A percentile compares a stretch with the other conserved stretches of the same genome.
phyloP scores from a whole-genome alignment of 2,797 vertebrate genomes.

The Notoglanidium macrostoma region DNA sequence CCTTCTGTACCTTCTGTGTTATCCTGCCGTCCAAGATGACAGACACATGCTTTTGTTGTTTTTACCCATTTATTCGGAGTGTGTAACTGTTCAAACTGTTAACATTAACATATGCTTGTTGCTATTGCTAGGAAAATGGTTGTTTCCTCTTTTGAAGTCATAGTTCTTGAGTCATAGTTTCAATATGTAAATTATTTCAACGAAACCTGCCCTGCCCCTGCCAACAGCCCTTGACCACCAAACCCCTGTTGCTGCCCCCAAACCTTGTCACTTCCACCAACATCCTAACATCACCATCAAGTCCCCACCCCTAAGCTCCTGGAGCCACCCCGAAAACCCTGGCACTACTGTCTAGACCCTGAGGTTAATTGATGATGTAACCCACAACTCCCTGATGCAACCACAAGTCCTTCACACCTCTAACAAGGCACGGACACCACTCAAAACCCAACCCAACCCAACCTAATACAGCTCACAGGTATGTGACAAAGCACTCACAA shows the following conservation, averaged over 20 bases:
- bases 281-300: background rate
- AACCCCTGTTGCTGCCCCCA: background rate
- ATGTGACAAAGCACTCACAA: background rate
- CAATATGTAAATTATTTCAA: background rate
- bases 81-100: background rate
- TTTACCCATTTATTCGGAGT: background rate
- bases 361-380: background rate
- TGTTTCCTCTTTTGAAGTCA: background rate
- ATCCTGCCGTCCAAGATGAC: background rate
- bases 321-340: background rate
- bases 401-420: background rate
- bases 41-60: background rate
- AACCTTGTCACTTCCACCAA: background rate
- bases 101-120: background rate
- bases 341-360: background rate
- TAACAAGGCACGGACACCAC: background rate
- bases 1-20: background rate
- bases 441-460: too few species aligned
- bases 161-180: background rate
- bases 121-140: background rate
- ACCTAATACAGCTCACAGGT: background rate
- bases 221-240: background rate
- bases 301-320: background rate
- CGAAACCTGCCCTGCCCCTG: background rate
- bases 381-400: background rate